Percentiles rank a stretch among this genome's conserved stretches.
These are phyloP conservation scores for Trematocara zebra DNA, from an alignment of 2,113 vertebrate species.

Conservation along the genomic window DNA sequence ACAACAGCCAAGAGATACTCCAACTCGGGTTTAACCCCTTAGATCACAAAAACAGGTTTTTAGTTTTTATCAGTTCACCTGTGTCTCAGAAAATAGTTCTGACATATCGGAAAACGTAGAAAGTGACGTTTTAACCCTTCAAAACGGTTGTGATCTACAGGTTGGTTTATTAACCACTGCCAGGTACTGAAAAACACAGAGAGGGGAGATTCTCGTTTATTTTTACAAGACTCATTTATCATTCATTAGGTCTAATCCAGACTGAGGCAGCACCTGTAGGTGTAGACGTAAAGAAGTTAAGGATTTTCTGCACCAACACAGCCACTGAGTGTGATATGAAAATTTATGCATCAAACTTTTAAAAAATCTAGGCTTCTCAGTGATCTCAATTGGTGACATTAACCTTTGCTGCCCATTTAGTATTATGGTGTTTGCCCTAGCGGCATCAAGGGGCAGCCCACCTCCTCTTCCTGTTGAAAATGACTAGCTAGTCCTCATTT, in stretches of 20 bases:
- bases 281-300: neutral
- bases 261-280: neutral
- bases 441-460: neutral
- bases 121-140: neutral
- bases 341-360: neutral
- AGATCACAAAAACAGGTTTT: constrained; percentile 33
- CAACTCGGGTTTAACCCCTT: constrained; percentile 58
- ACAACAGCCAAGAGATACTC: constrained; percentile 65
- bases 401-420: neutral
- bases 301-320: neutral
- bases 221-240: neutral
- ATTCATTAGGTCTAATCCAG: neutral
- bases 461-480: neutral
- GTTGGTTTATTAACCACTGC: neutral
- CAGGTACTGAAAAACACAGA: neutral
- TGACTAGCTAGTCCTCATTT: neutral
- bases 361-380: neutral
- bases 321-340: neutral
- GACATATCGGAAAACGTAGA: neutral
- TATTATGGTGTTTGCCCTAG: neutral
- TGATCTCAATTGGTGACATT: neutral
- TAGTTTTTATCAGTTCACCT: constrained; percentile 18
- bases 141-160: neutral
- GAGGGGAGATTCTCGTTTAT: neutral
- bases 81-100: neutral